These are phyloP conservation scores for Drosophila seguyi DNA, from an alignment of 1,140 invertebrate genomes.

Conservation along the genomic window DNA sequence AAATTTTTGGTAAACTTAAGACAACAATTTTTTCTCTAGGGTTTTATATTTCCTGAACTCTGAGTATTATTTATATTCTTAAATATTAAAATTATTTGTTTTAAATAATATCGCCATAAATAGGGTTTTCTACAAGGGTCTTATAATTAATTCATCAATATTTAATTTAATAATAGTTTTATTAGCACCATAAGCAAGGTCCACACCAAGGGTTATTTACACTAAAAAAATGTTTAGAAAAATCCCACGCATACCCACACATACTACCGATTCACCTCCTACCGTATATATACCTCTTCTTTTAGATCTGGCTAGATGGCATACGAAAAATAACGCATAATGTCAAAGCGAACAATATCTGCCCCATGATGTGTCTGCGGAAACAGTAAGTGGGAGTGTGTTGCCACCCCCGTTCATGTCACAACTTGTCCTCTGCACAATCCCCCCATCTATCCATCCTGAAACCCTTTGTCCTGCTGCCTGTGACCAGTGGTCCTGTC, in stretches of 20 bases:
- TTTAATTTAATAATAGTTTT: no score
- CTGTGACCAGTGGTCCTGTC: conserved; percentile 1
- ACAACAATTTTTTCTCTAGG: no score
- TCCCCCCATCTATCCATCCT: no score
- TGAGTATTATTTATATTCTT: no score
- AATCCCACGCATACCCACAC: not conserved
- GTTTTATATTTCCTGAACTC: no score
- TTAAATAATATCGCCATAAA: no score
- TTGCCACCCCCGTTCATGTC: not conserved
- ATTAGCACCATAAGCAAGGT: not conserved
- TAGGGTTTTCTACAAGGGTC: no score
- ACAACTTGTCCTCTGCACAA: not conserved
- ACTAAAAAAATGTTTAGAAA: conserved; percentile 1
- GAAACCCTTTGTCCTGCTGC: conserved; percentile 7
- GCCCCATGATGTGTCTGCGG: conserved; percentile 98
- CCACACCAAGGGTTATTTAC: not conserved
- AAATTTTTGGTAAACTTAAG: no score
- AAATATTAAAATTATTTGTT: no score
- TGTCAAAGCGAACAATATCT: conserved; percentile 99
- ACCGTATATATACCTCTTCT: conserved; percentile 83
- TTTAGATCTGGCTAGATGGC: conserved; percentile 96
- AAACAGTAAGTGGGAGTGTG: conserved; percentile 96
- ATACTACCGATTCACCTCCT: conserved; percentile 21
- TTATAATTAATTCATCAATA: no score
- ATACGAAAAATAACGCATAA: conserved; percentile 98